phyloP scores from a whole-genome alignment of 1,140 invertebrate species.

The Drosophila hydei region DNA sequence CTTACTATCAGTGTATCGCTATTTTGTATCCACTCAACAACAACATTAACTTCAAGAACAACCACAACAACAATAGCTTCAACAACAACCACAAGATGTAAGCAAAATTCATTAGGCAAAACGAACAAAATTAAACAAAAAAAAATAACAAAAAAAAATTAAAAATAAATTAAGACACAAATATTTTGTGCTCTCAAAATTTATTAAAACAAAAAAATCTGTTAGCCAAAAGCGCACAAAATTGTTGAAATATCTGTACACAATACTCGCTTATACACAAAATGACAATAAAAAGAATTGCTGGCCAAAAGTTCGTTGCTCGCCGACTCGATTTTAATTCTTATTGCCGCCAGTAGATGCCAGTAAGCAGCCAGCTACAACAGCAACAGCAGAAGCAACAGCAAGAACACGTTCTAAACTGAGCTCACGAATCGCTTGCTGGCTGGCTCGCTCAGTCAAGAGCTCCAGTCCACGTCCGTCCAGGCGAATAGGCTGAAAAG shows the following conservation, averaged over 20 bases:
- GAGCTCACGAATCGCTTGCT: conserved; percentile 7
- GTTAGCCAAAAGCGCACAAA: conserved; percentile 31
- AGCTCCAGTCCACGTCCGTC: conserved; percentile 20
- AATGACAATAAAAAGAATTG: conserved; percentile 51
- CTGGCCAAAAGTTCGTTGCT: conserved; percentile 74
- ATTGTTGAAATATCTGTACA: conserved; percentile 38
- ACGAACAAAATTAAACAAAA: conserved; percentile 16
- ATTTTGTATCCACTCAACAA: conserved; percentile 45
- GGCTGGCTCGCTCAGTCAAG: conserved; percentile 16
- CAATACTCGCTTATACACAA: conserved; percentile 26
- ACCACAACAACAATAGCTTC: conserved; percentile 29
- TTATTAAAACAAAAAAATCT: conserved; percentile 18
- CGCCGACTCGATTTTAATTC: conserved; percentile 47
- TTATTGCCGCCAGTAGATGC: too few species aligned
- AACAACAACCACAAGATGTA: conserved; percentile 49
- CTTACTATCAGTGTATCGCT: conserved; percentile 48
- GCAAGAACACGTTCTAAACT: conserved; percentile 59
- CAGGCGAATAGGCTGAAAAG: conserved; percentile 41
- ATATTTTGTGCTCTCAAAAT: conserved; percentile 62
- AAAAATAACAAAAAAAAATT: conserved; percentile 4
- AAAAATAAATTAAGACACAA: conserved; percentile 28
- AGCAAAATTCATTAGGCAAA: conserved; percentile 47
- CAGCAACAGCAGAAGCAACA: conserved; percentile 24
- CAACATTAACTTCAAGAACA: conserved; percentile 28
- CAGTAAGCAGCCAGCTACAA: conserved; percentile 7